phyloP scores from a whole-genome alignment of 2,888 invertebrate species.

The Arge pagana region DNA sequence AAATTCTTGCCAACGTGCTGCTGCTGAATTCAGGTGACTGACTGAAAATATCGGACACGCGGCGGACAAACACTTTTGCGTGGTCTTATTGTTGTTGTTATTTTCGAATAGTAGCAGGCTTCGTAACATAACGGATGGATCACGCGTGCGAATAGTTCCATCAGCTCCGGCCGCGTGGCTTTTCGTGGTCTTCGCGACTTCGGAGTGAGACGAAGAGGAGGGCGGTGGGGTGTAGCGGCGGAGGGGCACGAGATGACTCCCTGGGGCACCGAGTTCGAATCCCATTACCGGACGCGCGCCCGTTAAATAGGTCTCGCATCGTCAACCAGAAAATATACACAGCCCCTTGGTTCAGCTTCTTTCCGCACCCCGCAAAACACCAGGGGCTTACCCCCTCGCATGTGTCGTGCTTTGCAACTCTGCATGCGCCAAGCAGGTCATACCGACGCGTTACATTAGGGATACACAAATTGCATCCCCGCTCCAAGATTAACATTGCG shows the following conservation, averaged over 20 bases:
- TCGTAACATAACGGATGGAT: conserved; percentile 1
- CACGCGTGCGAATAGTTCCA: no score
- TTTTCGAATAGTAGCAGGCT: not conserved
- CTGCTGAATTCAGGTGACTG: no score
- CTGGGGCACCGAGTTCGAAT: conserved; percentile 55
- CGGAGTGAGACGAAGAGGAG: conserved; percentile 28
- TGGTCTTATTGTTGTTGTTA: not conserved
- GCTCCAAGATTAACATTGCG: conserved; percentile 43
- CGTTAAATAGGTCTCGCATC: conserved; percentile 60
- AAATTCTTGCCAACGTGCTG: no score
- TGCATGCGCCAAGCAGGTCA: conserved; percentile 47
- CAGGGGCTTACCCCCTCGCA: conserved; percentile 24
- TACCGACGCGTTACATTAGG: conserved; percentile 54
- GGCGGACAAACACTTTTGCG: no score
- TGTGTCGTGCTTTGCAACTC: conserved; percentile 32
- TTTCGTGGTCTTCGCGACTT: conserved; percentile 14
- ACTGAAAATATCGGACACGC: no score
- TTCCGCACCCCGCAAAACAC: conserved; percentile 9
- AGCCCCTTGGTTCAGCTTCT: conserved; percentile 10
- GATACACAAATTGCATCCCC: conserved; percentile 40
- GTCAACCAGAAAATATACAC: conserved; percentile 58
- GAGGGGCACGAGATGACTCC: conserved; percentile 52
- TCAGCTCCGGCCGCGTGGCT: conserved; percentile 11
- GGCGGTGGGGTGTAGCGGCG: no score
- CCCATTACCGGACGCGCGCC: conserved; percentile 59